Percentiles rank a stretch among this genome's conserved stretches.
These are phyloP conservation scores for Oxyscelio sp. DNA, from an alignment of 2,888 invertebrate species.

Conservation along the genomic window DNA sequence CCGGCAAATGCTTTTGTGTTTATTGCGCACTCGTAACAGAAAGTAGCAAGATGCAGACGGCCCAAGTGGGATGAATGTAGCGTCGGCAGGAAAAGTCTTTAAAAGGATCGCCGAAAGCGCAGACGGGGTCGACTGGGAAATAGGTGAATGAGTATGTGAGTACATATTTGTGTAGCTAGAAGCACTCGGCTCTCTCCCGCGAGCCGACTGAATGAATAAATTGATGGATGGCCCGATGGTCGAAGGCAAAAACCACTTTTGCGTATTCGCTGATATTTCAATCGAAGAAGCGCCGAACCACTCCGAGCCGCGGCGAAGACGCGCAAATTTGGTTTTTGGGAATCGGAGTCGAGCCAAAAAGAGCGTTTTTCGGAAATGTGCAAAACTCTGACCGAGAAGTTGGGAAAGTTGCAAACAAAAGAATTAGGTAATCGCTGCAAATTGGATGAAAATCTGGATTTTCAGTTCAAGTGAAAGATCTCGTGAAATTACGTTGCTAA, in stretches of 20 bases:
- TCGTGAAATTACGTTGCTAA: no score
- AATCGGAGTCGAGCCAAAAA: no score
- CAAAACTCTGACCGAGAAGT: no score
- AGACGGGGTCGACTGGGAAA: slow-evolving; percentile 84
- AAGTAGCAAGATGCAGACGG: slow-evolving; percentile 67
- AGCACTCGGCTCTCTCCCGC: slow-evolving; percentile 83
- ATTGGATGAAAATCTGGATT: no score
- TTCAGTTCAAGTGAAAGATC: no score
- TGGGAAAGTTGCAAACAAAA: no score
- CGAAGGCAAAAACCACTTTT: slow-evolving; percentile 78
- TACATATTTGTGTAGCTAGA: slow-evolving; percentile 88
- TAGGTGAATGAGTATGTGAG: slow-evolving; percentile 88
- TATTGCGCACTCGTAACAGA: slow-evolving; percentile 63
- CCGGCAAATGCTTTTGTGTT: slow-evolving; percentile 59
- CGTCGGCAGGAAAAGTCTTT: slow-evolving; percentile 84
- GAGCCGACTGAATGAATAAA: slow-evolving; percentile 82
- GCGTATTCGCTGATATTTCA: slow-evolving; percentile 57
- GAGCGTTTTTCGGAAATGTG: no score
- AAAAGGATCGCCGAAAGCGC: slow-evolving; percentile 83
- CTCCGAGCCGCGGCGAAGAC: not conserved
- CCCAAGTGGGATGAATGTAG: slow-evolving; percentile 74
- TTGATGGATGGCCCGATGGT: slow-evolving; percentile 77
- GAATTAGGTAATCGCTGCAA: no score
- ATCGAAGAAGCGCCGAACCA: slow-evolving; percentile 45
- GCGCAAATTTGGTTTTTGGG: no score